Evolutionary conservation across 2,888 invertebrate species (phyloP).

Genomic region (Galerucella pusilla): DNA sequence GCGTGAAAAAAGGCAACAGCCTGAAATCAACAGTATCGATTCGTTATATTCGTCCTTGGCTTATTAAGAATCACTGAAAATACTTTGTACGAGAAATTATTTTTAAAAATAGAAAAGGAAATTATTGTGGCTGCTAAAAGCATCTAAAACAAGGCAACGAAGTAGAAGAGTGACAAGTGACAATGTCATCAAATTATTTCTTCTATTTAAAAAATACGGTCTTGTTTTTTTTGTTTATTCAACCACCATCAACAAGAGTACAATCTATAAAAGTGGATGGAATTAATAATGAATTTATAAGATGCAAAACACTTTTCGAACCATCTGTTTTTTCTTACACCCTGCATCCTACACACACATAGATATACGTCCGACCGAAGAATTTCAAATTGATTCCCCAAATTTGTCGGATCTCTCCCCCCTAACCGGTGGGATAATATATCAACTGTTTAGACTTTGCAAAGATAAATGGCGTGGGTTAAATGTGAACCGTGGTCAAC

Average conservation of each 20-base stretch:
- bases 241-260: not conserved
- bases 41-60: constrained; percentile 15
- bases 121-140: too few relatives aligned
- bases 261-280: not conserved
- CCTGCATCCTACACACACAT: not conserved
- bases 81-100: not conserved
- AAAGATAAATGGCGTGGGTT: constrained; percentile 47
- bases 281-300: constrained; percentile 3
- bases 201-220: too few relatives aligned
- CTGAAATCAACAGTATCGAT: constrained; percentile 28
- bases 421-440: constrained; percentile 33
- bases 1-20: constrained; percentile 40
- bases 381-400: constrained; percentile 37
- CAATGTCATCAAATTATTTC: too few relatives aligned
- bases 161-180: too few relatives aligned
- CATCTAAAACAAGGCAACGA: too few relatives aligned
- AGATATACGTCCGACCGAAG: constrained; percentile 9
- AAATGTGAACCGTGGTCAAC: constrained; percentile 44
- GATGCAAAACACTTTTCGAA: constrained; percentile 8
- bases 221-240: too few relatives aligned
- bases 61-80: not conserved
- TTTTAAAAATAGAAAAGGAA: too few relatives aligned
- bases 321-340: constrained; percentile 19
- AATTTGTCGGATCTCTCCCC: constrained; percentile 35
- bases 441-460: constrained; percentile 41